Base-by-base conservation (phyloP, 2,888 invertebrate species). In the Noctua fimbriata region DNA sequence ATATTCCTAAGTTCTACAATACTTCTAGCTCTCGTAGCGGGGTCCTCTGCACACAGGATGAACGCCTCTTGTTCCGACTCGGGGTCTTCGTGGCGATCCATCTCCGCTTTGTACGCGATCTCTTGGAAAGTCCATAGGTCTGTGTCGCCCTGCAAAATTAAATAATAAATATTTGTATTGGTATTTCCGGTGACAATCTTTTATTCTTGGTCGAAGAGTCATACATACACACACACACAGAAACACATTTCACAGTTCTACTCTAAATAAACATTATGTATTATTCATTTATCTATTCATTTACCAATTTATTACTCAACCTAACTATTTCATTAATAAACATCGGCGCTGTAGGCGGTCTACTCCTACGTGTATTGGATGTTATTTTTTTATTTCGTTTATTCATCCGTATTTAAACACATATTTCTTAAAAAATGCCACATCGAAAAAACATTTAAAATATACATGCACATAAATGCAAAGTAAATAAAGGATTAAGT, bases 101-200 rank as follows among this genome's bases (percentile, higher is more conserved):
- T 87, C 89, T 96, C 96, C 2, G 96, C 96, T 84, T 93, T 91
- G 89, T 93, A 96, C 2, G 95, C 95, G 78, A 96, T 95, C 87
- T 96, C 96, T 86, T 94, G 93, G 88, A 96, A 96, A 69, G 90
- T 91, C 92, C 92, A 91, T 85, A 91, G 88, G n/a, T 91, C 91
- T 74, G 87, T 83, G 83, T 90, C 89, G 14, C 83, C 86, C 92
- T 91, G 90, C 60, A 84, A 66, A 89, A 66, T 58, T 49, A 10
- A 44, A 14, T 32, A 49, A 32, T 12, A 4, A 63, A 28, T 60
- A 9, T 44, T 28, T 9, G 1, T 4, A 14, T 60, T 60, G 28
- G n/a, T 21, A 44, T 71, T 63, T 44, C 41, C 16, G 28, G 28
- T 21, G 5, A 60, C 21, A 58, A n/a, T 58, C 5, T 41, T 21